Percentiles rank a stretch among this genome's conserved stretches.
phyloP scores from a whole-genome alignment of 2,888 invertebrate genomes.

The Nomada lathburiana region DNA sequence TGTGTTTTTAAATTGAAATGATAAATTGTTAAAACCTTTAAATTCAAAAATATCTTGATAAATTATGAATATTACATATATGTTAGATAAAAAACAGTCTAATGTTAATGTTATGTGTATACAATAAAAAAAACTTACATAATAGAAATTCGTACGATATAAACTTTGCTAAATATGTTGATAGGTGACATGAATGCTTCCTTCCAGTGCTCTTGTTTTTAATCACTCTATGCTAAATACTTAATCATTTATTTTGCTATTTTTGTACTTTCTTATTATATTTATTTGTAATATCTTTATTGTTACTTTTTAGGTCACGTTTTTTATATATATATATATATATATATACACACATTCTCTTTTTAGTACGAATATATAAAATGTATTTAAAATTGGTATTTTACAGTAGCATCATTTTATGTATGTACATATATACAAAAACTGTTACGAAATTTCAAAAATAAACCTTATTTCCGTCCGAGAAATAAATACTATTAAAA shows the following conservation, averaged over 20 bases:
- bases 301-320: slow-evolving; percentile 6
- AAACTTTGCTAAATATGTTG: slow-evolving; percentile 16
- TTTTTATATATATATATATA: background rate
- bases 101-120: slow-evolving; percentile 9
- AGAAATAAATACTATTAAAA: background rate
- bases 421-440: slow-evolving; percentile 51
- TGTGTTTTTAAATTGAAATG: slow-evolving; percentile 3
- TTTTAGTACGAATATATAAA: slow-evolving; percentile 30
- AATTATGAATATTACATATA: slow-evolving; percentile 7
- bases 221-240: slow-evolving; percentile 21
- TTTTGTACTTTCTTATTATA: background rate
- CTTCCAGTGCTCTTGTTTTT: slow-evolving; percentile 28
- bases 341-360: background rate
- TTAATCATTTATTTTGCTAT: slow-evolving; percentile 18
- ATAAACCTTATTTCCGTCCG: background rate
- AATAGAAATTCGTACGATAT: slow-evolving; percentile 30
- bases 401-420: slow-evolving; percentile 31
- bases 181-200: slow-evolving; percentile 32
- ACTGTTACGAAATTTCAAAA: slow-evolving; percentile 29
- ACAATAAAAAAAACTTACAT: slow-evolving; percentile 33
- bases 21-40: slow-evolving; percentile 9
- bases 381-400: slow-evolving; percentile 43
- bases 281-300: slow-evolving; percentile 12
- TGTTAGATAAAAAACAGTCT: slow-evolving; percentile 1
- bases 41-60: background rate